A percentile compares a stretch with the other conserved stretches of the same genome.
Conservation (phyloP, 2,888 invertebrate genomes). For the Tanytarsus gracilentus region DNA sequence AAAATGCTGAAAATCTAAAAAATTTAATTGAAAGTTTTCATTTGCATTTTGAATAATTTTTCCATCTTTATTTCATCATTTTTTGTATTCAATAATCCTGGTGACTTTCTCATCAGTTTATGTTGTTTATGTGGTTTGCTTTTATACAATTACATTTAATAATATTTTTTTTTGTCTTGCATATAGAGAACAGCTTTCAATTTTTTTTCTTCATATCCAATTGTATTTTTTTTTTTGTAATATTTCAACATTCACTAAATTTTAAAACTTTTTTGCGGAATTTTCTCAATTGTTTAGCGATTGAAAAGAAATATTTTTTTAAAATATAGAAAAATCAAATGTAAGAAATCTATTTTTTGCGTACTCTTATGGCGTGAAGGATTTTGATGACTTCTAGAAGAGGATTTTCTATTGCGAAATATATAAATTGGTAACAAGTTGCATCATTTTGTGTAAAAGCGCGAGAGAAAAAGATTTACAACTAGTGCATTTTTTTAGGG, state of each 20-base stretch:
- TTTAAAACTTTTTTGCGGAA: background rate
- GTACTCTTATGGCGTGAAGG: no score
- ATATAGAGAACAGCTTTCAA: background rate
- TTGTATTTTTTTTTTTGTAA: background rate
- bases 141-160: slow-evolving; percentile 16
- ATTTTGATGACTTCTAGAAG: no score
- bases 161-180: background rate
- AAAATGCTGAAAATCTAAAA: no score
- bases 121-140: no score
- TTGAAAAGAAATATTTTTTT: background rate
- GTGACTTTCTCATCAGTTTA: background rate
- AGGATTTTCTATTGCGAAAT: no score
- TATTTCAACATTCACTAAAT: slow-evolving; percentile 19
- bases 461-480: no score
- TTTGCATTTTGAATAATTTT: slow-evolving; percentile 18
- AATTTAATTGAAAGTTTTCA: no score
- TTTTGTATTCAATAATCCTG: slow-evolving; percentile 21
- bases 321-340: background rate
- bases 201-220: background rate
- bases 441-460: no score
- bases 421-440: no score
- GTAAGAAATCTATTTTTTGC: no score
- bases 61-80: slow-evolving; percentile 14
- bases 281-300: background rate
- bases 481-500: no score